Conservation (phyloP, 2,113 vertebrate genomes). For the Chloropsis hardwickii region DNA sequence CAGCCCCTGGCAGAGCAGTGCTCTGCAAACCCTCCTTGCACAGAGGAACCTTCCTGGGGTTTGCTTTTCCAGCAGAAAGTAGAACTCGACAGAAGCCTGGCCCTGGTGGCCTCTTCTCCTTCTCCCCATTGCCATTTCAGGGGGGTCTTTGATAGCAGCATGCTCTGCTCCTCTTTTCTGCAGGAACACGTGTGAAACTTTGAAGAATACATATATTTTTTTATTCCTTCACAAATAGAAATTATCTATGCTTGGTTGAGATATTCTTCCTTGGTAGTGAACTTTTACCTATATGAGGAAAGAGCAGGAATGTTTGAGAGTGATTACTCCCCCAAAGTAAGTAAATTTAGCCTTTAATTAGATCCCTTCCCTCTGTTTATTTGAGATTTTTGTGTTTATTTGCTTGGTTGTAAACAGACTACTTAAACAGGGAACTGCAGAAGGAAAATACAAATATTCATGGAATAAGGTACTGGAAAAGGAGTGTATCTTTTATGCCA, state of each 20-base stretch:
- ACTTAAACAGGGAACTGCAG: neutral
- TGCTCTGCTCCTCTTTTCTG: neutral
- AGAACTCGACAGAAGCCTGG: rapidly evolving
- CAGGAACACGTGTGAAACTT: neutral
- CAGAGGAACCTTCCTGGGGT: neutral
- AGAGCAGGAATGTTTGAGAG: neutral
- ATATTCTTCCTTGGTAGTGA: neutral
- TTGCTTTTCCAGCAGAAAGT: neutral
- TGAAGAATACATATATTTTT: rapidly evolving
- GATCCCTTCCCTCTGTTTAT: neutral
- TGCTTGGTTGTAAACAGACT: neutral
- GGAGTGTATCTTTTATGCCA: neutral
- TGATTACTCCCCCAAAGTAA: neutral
- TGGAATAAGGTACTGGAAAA: neutral
- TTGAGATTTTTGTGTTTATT: slow-evolving; percentile 19
- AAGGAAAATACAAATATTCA: neutral
- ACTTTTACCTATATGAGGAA: neutral
- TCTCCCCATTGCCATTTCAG: neutral
- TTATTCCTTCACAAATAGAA: neutral
- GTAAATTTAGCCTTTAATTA: neutral
- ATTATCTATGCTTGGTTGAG: neutral
- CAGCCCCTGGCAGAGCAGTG: neutral
- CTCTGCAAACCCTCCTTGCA: neutral
- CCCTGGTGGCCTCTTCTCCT: neutral
- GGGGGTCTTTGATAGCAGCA: rapidly evolving